Conservation (phyloP, 37 sponge, comb jelly and placozoan species). For the Trichoplax adhaerens region DNA sequence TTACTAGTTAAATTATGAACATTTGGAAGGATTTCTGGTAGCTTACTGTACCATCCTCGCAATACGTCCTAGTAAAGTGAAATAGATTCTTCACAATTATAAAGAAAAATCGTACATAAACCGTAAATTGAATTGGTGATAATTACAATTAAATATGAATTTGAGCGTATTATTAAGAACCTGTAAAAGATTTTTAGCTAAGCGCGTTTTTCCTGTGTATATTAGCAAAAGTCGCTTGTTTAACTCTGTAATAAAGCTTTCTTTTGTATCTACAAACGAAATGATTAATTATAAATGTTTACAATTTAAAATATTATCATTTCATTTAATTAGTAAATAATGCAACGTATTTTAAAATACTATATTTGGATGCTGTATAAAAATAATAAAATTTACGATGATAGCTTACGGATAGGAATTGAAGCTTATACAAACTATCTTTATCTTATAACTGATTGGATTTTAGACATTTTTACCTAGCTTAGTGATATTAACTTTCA, state of each 20-base stretch:
- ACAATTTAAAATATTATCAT: too few relatives aligned
- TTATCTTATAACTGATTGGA: constrained; percentile 10
- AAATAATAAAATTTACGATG: too few relatives aligned
- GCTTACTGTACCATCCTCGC: constrained; percentile 58
- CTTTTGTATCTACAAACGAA: constrained; percentile 6
- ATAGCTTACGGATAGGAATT: too few relatives aligned
- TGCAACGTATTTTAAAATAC: too few relatives aligned
- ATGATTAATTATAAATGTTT: too few relatives aligned
- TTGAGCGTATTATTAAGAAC: constrained; percentile 5
- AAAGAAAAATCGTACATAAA: too few relatives aligned
- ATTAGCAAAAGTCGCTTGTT: constrained; percentile 39
- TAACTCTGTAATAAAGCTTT: constrained; percentile 27
- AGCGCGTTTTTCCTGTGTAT: constrained; percentile 65
- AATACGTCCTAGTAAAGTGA: constrained; percentile 43
- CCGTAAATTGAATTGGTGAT: too few relatives aligned
- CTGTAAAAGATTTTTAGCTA: constrained; percentile 74
- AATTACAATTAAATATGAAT: too few relatives aligned
- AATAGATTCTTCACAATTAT: neutral
- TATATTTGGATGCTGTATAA: too few relatives aligned
- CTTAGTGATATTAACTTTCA: neutral
- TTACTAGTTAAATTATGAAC: constrained; percentile 32
- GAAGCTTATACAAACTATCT: neutral
- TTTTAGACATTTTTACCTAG: constrained; percentile 19
- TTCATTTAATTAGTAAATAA: too few relatives aligned
- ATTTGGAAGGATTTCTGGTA: constrained; percentile 28